Evolutionary conservation across 2,888 invertebrate species (phyloP).

Genomic region (Cephalotes varians): DNA sequence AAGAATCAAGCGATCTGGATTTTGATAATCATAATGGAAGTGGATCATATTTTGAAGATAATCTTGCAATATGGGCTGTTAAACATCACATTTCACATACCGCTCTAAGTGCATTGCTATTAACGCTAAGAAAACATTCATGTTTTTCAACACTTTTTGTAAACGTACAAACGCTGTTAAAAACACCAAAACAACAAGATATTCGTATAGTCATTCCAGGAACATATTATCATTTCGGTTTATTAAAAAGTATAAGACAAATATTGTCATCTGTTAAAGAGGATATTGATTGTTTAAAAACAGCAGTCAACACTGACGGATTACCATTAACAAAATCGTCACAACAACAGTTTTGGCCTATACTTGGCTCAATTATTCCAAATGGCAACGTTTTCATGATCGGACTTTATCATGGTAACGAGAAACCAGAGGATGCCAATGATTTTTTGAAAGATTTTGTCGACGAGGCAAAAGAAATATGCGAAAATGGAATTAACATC

Average conservation of each 20-base stretch:
- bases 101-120: not conserved
- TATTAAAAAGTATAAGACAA: not conserved
- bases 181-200: not conserved
- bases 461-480: not conserved
- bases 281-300: not conserved
- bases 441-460: conserved; percentile 17
- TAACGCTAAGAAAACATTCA: not conserved
- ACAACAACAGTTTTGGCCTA: conserved; percentile 12
- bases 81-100: not conserved
- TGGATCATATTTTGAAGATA: not conserved
- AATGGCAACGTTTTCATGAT: not conserved
- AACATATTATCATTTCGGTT: not conserved
- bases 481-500: not conserved
- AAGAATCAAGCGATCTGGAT: not conserved
- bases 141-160: not conserved
- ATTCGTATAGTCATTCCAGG: not conserved
- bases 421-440: not conserved
- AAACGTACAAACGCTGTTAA: not conserved
- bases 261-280: not conserved
- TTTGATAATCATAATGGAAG: not conserved
- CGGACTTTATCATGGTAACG: conserved; percentile 4
- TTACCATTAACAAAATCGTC: conserved; percentile 8
- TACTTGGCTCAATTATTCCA: conserved; percentile 9
- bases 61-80: not conserved
- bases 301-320: not conserved